Base-by-base conservation (phyloP, 2,797 vertebrate species). In the Oophaga sylvatica region DNA sequence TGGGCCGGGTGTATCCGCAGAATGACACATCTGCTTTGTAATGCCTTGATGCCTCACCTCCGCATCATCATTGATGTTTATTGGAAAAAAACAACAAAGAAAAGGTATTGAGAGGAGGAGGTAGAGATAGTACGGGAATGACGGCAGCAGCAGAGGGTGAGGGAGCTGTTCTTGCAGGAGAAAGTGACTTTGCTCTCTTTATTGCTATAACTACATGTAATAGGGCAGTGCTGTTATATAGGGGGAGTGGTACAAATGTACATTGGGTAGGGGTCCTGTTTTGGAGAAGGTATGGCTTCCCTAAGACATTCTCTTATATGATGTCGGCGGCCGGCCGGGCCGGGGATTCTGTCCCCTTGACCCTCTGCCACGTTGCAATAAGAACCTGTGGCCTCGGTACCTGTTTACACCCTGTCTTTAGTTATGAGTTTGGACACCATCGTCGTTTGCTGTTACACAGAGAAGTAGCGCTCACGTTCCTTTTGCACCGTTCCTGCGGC, bases 341-440 rank as follows among this genome's bases (percentile, higher is more conserved):
- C 26, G 7, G 45, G 67, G 56, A 35, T 20, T 77, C 35, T 60
- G 56, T 26, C 41, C 59, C 17, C 84, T 65, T 84, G 65, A 80
- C 76, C 56, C 45, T 15, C 6, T 65, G 67, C 76, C 59, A 73
- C 56, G 81, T 80, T 67, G 78, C 59, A 85, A 82, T 48, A 41
- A 12, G 67, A 88, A 59, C n/a, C 48, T 65, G 15, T 13, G 29
- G 29, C 16, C 41, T 5, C 15, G 9, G 4, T 75, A 26, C 29
- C 2, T 81, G 79, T 85, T 81, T 75, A 65, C 80, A 78, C 45
- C 41, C 62, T 53, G 16, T 86, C 80, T 79, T 79, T 77, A 70
- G 79, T 70, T 71, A 75, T 20, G 16, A 75, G 57, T 12, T 29
- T 71, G 29, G 45, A 60, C 48, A 48, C 16, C 57, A 8, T 13